Evolutionary conservation across 2,888 invertebrate species (phyloP).

Genomic region (Meliscaeva auricollis): DNA sequence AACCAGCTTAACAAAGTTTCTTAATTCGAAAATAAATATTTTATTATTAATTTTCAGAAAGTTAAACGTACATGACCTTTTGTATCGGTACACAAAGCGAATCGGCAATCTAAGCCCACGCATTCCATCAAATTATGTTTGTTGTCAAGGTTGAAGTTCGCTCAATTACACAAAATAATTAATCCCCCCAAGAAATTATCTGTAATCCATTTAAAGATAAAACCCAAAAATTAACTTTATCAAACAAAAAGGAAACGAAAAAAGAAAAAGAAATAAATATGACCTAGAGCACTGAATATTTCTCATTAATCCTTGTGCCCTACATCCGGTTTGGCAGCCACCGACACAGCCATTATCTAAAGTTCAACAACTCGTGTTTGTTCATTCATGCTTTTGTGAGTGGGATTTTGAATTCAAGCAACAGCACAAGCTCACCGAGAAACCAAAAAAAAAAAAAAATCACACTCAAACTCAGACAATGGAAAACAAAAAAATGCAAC

Average conservation of each 20-base stretch:
- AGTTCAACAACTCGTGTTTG: slow-evolving; percentile 68
- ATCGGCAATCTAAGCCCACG: too few species aligned
- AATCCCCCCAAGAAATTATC: not conserved
- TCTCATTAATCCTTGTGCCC: slow-evolving; percentile 71
- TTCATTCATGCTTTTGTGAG: slow-evolving; percentile 11
- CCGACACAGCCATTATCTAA: slow-evolving; percentile 39
- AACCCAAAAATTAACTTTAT: not conserved
- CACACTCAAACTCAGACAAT: not conserved
- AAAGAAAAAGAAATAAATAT: not conserved
- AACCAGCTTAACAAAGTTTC: too few species aligned
- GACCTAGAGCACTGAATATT: slow-evolving; percentile 58
- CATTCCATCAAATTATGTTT: not conserved
- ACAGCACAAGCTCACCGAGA: not conserved
- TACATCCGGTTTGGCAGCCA: slow-evolving; percentile 68
- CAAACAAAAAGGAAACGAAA: not conserved
- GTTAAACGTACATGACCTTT: too few species aligned
- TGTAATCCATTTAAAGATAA: not conserved
- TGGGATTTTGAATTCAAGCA: slow-evolving; percentile 11
- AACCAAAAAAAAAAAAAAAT: not conserved
- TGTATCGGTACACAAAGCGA: too few species aligned
- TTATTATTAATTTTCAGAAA: too few species aligned
- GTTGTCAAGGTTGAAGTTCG: not conserved
- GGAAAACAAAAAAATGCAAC: slow-evolving; percentile 54
- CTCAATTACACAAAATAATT: not conserved
- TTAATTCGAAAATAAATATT: too few species aligned